Evolutionary conservation across 2,797 vertebrate genomes (phyloP).

Genomic region (Dendrocincla fuliginosa): DNA sequence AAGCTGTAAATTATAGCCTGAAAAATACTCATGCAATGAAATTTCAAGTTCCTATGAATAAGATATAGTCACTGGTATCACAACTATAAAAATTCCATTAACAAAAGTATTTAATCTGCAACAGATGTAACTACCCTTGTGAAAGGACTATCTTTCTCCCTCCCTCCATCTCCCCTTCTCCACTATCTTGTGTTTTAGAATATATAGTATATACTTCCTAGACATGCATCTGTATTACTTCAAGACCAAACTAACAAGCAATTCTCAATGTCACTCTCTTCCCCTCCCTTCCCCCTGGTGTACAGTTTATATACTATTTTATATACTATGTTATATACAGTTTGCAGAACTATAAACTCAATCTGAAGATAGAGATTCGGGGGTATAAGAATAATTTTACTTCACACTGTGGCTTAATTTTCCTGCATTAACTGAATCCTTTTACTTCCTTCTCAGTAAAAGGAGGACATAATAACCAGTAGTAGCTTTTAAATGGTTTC

Average conservation of each 20-base stretch:
- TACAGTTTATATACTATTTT: no score
- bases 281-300: no score
- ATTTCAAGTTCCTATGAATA: background rate
- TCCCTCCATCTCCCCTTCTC: background rate
- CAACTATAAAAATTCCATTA: background rate
- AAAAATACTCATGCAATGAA: background rate
- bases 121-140: background rate
- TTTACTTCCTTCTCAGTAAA: background rate
- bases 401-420: background rate
- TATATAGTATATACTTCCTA: background rate
- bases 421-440: background rate
- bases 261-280: background rate
- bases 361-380: background rate
- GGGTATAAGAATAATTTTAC: background rate
- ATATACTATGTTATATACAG: background rate
- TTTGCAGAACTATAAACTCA: background rate
- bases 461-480: background rate
- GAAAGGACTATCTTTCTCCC: background rate
- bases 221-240: background rate
- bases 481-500: background rate
- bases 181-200: background rate
- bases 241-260: background rate
- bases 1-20: background rate
- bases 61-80: background rate
- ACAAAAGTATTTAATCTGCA: background rate